Evolutionary conservation across 2,113 vertebrate genomes (phyloP), one percentile per base, ranked within the genome.

Genomic region (Poicephalus meyeri): DNA sequence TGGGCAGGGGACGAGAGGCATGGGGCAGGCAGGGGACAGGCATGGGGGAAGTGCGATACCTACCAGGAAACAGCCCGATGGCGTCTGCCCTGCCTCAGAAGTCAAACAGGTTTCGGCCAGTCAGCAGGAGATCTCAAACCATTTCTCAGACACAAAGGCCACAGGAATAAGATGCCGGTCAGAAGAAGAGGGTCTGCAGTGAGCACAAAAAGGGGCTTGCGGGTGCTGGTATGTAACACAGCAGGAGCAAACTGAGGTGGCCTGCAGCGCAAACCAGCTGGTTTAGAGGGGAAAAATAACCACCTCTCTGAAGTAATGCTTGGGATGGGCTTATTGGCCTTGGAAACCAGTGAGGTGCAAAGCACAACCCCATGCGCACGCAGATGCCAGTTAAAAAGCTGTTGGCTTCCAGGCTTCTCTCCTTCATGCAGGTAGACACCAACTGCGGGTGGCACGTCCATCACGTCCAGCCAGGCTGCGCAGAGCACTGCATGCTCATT

Each of bases 91-190:
- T 97, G 98, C 98, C 98, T 98, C 97, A 98, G 98, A 98, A 98
- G 98, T 98, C 97, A 98, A 98, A 98, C 98, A 98, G 98, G 97
- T 98, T 98, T 97, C 97, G 98, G 98, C 98, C 98, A 97, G 98
- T 99, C 99, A 99, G 98, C 99, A 99, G 97, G 99, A 99, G 98
- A 99, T 99, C 98, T 99, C 99, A 89, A 99, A 99, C 99, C 99
- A 99, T 98, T 99, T 99, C 98, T 99, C 99, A 96, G 99, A 99
- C 98, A 99, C 99, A 95, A 99, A 99, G 99, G 99, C 99, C 99
- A 99, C 99, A 37, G 99, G 99, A 97, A 99, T 99, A 95, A 99
- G 99, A 97, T 99, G 99, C 97, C 99, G 98, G 96, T 99, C 99
- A 44, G 99, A 99, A 94, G 99, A 98, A 65, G 99, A 99, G 87